A percentile compares a stretch with the other conserved stretches of the same genome.
phyloP scores from a whole-genome alignment of 2,113 vertebrate species.

The Junco hyemalis region DNA sequence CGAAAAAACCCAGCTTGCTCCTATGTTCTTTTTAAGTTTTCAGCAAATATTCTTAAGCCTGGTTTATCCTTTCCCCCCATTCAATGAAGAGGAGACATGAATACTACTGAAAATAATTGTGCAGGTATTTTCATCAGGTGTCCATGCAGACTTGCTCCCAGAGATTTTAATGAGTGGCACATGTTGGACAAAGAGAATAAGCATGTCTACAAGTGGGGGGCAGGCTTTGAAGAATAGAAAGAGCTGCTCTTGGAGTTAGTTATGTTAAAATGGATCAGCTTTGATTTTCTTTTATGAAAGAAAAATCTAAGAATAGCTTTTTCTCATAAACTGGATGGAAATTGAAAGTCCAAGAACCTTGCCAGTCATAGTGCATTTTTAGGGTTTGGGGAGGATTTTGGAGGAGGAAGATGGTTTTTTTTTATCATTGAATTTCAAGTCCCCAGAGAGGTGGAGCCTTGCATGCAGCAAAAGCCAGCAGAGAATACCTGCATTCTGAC shows the following conservation, averaged over 20 bases:
- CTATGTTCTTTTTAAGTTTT: neutral
- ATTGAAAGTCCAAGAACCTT: neutral
- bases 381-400: neutral
- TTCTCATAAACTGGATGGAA: neutral
- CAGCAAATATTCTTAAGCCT: neutral
- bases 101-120: neutral
- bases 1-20: neutral
- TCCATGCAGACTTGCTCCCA: rapidly evolving
- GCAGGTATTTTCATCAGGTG: neutral
- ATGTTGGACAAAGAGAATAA: neutral
- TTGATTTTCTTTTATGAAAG: neutral
- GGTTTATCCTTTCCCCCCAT: neutral
- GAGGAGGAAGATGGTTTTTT: neutral
- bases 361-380: neutral
- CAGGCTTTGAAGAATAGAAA: neutral
- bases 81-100: neutral
- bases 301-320: neutral
- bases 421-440: neutral
- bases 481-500: neutral
- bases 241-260: neutral
- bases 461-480: neutral
- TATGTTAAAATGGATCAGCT: neutral
- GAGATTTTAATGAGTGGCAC: neutral
- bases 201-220: rapidly evolving
- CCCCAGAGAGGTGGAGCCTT: neutral